Percentiles rank a stretch among this genome's conserved stretches.
Evolutionary conservation across 1,140 invertebrate species (phyloP).

Genomic region (Brachionus paranguensis): DNA sequence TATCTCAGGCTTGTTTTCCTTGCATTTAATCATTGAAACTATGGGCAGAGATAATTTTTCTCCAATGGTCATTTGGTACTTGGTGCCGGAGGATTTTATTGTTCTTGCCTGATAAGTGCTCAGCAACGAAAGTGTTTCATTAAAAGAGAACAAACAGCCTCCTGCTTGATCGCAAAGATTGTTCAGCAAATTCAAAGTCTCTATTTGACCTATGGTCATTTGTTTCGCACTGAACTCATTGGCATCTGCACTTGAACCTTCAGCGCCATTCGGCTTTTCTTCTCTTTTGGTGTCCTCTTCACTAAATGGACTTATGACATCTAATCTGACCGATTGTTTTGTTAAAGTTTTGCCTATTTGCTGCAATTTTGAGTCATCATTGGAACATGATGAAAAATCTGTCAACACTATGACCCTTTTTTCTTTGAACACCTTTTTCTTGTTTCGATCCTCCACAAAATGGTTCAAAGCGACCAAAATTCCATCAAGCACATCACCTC

Average conservation of each 20-base stretch:
- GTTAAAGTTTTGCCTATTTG: background rate
- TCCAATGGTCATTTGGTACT: slow-evolving; percentile 45
- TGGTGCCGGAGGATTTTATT: slow-evolving; percentile 55
- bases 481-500: slow-evolving; percentile 53
- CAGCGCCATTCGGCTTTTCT: background rate
- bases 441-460: slow-evolving; percentile 52
- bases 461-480: slow-evolving; percentile 57
- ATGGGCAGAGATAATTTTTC: background rate
- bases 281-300: background rate
- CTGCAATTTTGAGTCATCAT: background rate
- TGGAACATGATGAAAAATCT: slow-evolving; percentile 16
- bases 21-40: slow-evolving; percentile 45
- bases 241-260: background rate
- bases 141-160: slow-evolving; percentile 42
- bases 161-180: background rate
- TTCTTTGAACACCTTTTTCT: slow-evolving; percentile 40
- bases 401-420: slow-evolving; percentile 29
- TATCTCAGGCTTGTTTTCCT: slow-evolving; percentile 51
- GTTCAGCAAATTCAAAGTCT: background rate
- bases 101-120: slow-evolving; percentile 56
- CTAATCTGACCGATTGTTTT: slow-evolving; percentile 19
- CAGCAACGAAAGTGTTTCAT: slow-evolving; percentile 57
- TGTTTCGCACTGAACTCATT: background rate
- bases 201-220: background rate
- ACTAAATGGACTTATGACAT: slow-evolving; percentile 27